These are phyloP conservation scores for Palythoa caribaeorum DNA, from an alignment of 92 coral and sea anemone genomes.

Conservation along the genomic window DNA sequence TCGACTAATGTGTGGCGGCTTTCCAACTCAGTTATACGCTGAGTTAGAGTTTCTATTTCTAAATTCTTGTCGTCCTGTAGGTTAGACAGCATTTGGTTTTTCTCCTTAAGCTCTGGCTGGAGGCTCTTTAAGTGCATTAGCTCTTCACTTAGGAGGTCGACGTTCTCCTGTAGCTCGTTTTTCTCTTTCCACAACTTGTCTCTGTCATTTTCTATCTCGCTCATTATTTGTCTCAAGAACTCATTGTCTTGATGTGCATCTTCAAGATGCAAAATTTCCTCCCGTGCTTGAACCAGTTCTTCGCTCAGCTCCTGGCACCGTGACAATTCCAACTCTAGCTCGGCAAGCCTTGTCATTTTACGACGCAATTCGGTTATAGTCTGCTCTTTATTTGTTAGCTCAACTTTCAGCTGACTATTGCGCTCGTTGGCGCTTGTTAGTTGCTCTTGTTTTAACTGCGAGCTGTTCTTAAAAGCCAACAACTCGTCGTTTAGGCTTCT, in stretches of 20 bases:
- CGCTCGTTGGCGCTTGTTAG: conserved; percentile 58
- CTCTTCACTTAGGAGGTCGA: conserved; percentile 67
- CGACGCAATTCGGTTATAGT: conserved; percentile 62
- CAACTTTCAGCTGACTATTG: conserved; percentile 71
- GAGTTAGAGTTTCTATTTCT: background rate
- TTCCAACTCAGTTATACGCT: conserved; percentile 7
- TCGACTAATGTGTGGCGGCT: conserved; percentile 29
- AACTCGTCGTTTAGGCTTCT: conserved; percentile 32
- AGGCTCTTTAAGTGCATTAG: conserved; percentile 54
- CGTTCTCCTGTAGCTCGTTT: conserved; percentile 77
- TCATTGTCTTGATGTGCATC: conserved; percentile 21
- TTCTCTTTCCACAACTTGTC: conserved; percentile 73
- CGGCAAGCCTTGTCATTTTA: conserved; percentile 36
- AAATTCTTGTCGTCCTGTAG: conserved; percentile 34
- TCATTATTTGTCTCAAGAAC: conserved; percentile 30
- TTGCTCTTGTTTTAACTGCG: conserved; percentile 32
- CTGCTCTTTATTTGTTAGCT: conserved; percentile 73
- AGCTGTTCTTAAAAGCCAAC: conserved; percentile 22
- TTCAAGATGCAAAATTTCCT: conserved; percentile 14
- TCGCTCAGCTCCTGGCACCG: conserved; percentile 3
- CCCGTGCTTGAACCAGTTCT: conserved; percentile 2
- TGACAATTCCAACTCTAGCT: conserved; percentile 20
- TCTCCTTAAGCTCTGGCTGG: conserved; percentile 40
- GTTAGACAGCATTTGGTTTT: conserved; percentile 46
- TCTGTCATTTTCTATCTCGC: conserved; percentile 69